Evolutionary conservation across 1,140 invertebrate species (phyloP).

Genomic region (Drosophila eugracilis): DNA sequence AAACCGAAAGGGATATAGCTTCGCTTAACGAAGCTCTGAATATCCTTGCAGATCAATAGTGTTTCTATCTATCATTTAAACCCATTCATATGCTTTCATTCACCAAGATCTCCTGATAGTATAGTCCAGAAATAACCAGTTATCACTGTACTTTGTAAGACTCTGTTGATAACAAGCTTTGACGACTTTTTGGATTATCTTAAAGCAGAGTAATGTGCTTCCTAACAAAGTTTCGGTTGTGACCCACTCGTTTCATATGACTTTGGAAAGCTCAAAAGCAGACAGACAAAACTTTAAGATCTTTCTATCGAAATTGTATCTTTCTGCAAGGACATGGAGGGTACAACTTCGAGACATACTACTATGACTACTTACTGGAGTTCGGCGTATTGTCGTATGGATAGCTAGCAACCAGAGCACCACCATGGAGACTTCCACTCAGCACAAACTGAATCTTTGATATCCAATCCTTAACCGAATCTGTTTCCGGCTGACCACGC

Average conservation of each 20-base stretch:
- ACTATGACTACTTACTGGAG: slow-evolving; percentile 90
- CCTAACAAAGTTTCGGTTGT: slow-evolving; percentile 20
- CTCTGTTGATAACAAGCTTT: not conserved
- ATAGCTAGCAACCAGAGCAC: slow-evolving; percentile 96
- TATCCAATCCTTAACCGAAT: slow-evolving; percentile 97
- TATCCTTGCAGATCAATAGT: not conserved
- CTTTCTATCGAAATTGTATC: not conserved
- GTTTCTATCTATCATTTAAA: no score
- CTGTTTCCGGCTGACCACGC: slow-evolving; percentile 95
- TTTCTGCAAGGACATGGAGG: slow-evolving; percentile 11
- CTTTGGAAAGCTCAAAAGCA: not conserved
- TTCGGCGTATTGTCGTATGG: slow-evolving; percentile 96
- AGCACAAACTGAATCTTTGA: slow-evolving; percentile 96
- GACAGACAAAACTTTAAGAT: not conserved
- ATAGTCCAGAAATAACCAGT: not conserved
- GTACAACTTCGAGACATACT: not conserved
- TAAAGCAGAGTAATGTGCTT: not conserved
- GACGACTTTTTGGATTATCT: slow-evolving; percentile 2
- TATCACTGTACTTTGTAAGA: slow-evolving; percentile 13
- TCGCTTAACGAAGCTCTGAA: not conserved
- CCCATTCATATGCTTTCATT: no score
- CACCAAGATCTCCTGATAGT: not conserved
- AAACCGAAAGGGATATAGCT: not conserved
- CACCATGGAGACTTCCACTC: slow-evolving; percentile 95
- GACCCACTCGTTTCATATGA: not conserved